Percentiles rank a stretch among this genome's conserved stretches.
Conservation (phyloP, 2,888 invertebrate genomes). For the Amphipyra berbera region DNA sequence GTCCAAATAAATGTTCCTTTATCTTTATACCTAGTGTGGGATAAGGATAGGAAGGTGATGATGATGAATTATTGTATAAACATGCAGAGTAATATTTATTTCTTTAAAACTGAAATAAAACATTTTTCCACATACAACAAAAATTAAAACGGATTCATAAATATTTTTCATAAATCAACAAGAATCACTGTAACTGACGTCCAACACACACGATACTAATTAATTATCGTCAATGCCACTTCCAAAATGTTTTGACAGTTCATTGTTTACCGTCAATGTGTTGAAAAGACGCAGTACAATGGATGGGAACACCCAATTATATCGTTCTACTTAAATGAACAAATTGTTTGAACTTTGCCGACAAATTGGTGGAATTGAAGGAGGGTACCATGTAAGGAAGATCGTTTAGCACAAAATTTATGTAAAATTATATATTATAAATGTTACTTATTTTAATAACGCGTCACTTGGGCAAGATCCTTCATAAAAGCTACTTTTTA, state of each 20-base stretch:
- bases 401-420: neutral
- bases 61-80: no score
- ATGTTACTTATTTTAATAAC: no score
- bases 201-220: conserved; percentile 35
- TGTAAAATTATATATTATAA: no score
- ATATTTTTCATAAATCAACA: conserved; percentile 12
- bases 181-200: conserved; percentile 22
- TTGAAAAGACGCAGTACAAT: conserved; percentile 51
- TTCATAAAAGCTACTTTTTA: no score
- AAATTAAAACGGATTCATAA: no score
- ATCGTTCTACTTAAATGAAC: conserved; percentile 51
- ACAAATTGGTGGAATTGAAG: conserved; percentile 22
- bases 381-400: neutral
- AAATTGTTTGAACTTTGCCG: conserved; percentile 41
- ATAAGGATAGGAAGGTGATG: no score
- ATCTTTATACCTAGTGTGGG: no score
- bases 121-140: no score
- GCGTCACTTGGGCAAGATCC: no score
- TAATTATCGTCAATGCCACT: conserved; percentile 49
- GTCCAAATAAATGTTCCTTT: no score
- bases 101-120: no score
- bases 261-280: conserved; percentile 55
- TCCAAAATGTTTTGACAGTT: conserved; percentile 38
- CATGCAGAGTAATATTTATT: no score
- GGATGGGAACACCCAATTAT: conserved; percentile 59